A percentile compares a stretch with the other conserved stretches of the same genome.
These are phyloP conservation scores for Drosophila dunni DNA, from an alignment of 1,140 invertebrate genomes.

Conservation along the genomic window DNA sequence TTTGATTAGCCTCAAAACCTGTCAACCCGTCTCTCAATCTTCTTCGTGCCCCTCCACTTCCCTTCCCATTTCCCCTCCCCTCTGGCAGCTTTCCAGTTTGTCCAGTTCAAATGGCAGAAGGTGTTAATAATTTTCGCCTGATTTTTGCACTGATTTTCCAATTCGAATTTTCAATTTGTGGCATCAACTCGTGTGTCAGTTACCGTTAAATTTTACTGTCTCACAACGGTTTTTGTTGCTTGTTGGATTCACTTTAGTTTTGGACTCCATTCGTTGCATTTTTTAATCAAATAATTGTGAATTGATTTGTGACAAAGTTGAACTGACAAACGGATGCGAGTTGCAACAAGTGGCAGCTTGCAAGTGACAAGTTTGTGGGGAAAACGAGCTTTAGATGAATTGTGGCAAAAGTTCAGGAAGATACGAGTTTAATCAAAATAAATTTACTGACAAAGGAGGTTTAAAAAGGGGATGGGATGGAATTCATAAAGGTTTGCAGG, in stretches of 20 bases:
- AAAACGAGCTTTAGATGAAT: not conserved
- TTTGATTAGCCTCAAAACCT: conserved; percentile 46
- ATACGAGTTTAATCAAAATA: no score
- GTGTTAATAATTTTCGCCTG: conserved; percentile 77
- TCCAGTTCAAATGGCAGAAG: conserved; percentile 82
- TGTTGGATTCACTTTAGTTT: conserved; percentile 16
- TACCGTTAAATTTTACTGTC: conserved; percentile 57
- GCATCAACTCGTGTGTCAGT: conserved; percentile 53
- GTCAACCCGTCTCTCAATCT: not conserved
- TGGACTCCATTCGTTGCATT: not conserved
- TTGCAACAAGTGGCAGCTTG: not conserved
- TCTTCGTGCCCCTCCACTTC: not conserved
- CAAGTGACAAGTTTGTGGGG: not conserved
- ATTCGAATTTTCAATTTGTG: conserved; percentile 61
- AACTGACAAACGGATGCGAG: conserved; percentile 6
- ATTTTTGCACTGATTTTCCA: conserved; percentile 67
- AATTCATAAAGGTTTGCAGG: no score
- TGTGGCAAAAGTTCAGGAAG: no score
- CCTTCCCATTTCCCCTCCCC: conserved; percentile 23
- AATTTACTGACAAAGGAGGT: no score
- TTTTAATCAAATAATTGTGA: conserved; percentile 53
- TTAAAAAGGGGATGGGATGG: no score
- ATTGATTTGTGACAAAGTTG: conserved; percentile 24
- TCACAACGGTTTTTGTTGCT: conserved; percentile 29
- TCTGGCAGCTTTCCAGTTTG: conserved; percentile 57